Evolutionary conservation across 2,113 vertebrate genomes (phyloP), one percentile per base, ranked within the genome.

Genomic region (Fukomys damarensis): DNA sequence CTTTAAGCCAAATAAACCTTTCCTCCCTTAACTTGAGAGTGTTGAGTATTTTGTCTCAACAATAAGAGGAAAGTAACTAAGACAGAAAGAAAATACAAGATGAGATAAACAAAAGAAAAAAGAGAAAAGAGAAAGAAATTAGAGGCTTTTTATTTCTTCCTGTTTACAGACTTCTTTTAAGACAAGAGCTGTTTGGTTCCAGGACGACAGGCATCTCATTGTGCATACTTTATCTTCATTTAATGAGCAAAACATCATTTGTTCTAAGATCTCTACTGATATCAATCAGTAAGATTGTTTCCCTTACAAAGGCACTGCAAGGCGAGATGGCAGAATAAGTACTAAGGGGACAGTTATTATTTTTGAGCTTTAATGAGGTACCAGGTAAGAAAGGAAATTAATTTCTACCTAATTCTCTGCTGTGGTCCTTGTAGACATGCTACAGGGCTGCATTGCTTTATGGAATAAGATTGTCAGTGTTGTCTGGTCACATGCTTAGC

Each of bases 341-440:
- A 38, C 49, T 91, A 81, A 54, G n/a, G 17, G 10, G 58, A 68
- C 72, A 95, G n/a, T 82, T 66, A 61, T 95, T 86, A 74, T 86
- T 96, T 96, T 91, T 82, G 41, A 61, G 56, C 84, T 89, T 86
- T 96, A 96, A 93, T 89, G 79, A 96, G 91, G 65, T 88, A 74
- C 19, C 70, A 83, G 88, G 74, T 32, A 82, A 86, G 30, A 91
- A 83, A 77, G 43, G 66, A 66, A 89, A 74, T 76, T 86, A 76
- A 86, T 92, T 92, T 95, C 63, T 93, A 16, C 30, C 32, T 95
- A 61, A 72, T 77, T 65, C 93, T 89, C 46, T 35, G 68, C 65
- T 52, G 89, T 0, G 2, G 24, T 85, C 77, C 24, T 43, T 41
- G 38, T 43, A 86, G 49, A 65, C 52, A 49, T 43, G 56, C 59